These are phyloP conservation scores for Palythoa heliodiscus DNA, from an alignment of 92 coral and sea anemone species.

Conservation along the genomic window DNA sequence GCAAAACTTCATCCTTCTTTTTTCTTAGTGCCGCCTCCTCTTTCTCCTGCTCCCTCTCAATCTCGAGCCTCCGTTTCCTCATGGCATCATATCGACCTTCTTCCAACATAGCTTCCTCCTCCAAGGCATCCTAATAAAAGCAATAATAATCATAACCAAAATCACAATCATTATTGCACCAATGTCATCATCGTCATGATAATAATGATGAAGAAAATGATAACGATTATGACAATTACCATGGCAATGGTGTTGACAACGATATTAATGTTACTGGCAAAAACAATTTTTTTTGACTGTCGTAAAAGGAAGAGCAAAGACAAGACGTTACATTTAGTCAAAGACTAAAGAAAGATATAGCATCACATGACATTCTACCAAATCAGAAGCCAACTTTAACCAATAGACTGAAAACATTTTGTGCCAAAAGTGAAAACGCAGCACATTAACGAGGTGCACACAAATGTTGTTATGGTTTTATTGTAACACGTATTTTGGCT, in stretches of 20 bases:
- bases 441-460: too few relatives aligned
- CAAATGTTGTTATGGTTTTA: too few relatives aligned
- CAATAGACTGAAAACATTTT: too few relatives aligned
- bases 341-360: too few relatives aligned
- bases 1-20: slow-evolving; percentile 71
- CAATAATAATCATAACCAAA: too few relatives aligned
- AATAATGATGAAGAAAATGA: background rate
- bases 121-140: slow-evolving; percentile 67
- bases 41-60: slow-evolving; percentile 76
- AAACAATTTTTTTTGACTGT: too few relatives aligned
- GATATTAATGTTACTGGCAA: background rate
- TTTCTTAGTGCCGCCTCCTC: slow-evolving; percentile 75
- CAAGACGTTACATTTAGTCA: too few relatives aligned
- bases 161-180: background rate
- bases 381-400: too few relatives aligned
- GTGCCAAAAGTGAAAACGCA: too few relatives aligned
- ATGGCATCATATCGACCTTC: slow-evolving; percentile 95
- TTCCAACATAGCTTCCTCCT: slow-evolving; percentile 95
- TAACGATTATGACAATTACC: background rate
- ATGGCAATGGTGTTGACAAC: background rate
- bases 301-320: too few relatives aligned
- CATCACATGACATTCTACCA: too few relatives aligned
- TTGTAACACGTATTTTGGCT: too few relatives aligned
- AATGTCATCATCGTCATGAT: background rate
- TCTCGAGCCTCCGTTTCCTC: slow-evolving; percentile 74